Conservation (phyloP, 2,888 invertebrate genomes). For the Xestia rhomboidea region DNA sequence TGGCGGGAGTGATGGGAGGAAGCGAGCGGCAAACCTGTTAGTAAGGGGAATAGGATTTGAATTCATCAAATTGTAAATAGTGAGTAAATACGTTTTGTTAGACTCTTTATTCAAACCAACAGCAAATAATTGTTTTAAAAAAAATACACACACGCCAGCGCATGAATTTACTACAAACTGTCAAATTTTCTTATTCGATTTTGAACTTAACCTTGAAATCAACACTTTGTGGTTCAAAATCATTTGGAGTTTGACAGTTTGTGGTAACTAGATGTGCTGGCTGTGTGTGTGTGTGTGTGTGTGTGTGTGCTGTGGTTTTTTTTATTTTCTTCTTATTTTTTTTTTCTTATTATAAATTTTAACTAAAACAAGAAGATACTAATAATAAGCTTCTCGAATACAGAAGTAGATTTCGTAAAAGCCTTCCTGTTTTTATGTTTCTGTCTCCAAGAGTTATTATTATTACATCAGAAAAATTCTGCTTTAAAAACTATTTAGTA, state of each 20-base stretch:
- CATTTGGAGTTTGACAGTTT: no score
- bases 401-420: neutral
- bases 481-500: neutral
- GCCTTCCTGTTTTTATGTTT: neutral
- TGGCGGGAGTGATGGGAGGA: conserved; percentile 60
- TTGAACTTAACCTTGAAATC: no score
- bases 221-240: no score
- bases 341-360: no score
- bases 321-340: no score
- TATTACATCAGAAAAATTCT: neutral
- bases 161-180: no score
- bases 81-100: neutral
- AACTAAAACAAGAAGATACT: neutral
- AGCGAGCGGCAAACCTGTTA: conserved; percentile 41
- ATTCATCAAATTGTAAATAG: neutral
- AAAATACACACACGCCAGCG: no score
- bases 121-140: neutral
- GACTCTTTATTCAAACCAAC: neutral
- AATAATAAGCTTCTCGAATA: neutral
- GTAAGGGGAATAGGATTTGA: neutral
- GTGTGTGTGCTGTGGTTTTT: no score
- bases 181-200: no score
- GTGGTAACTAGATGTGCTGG: no score
- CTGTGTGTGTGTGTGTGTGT: no score
- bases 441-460: neutral